phyloP scores from a whole-genome alignment of 2,113 vertebrate species.

The Antechinus stuartii region DNA sequence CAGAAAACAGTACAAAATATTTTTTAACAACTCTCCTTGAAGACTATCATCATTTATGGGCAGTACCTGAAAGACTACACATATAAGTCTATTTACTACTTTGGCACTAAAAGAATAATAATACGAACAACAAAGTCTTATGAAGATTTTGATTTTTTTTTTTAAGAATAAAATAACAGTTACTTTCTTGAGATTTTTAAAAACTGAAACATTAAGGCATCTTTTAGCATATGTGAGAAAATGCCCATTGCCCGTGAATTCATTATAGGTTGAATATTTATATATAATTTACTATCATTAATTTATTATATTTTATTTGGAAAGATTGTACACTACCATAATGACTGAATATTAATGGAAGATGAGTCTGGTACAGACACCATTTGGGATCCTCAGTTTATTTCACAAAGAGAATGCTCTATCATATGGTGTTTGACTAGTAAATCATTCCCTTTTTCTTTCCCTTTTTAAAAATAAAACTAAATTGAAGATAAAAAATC shows the following conservation, averaged over 20 bases:
- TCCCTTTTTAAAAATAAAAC: background rate
- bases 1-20: background rate
- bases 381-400: conserved; percentile 5
- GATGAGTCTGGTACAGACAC: background rate
- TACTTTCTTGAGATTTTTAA: background rate
- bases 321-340: background rate
- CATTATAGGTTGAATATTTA: background rate
- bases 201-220: background rate
- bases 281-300: background rate
- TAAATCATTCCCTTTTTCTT: background rate
- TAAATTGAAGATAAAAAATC: background rate
- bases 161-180: background rate
- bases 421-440: background rate
- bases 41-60: conserved; percentile 5
- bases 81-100: background rate
- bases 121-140: background rate
- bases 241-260: background rate
- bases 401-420: background rate
- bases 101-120: conserved; percentile 28
- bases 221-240: background rate
- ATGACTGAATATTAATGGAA: conserved; percentile 23
- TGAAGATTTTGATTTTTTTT: background rate
- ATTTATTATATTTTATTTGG: background rate
- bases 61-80: background rate
- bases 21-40: conserved; percentile 31